Percentiles rank a stretch among this genome's conserved stretches.
These are phyloP conservation scores for Automeris io DNA, from an alignment of 2,888 invertebrate species.

Conservation along the genomic window DNA sequence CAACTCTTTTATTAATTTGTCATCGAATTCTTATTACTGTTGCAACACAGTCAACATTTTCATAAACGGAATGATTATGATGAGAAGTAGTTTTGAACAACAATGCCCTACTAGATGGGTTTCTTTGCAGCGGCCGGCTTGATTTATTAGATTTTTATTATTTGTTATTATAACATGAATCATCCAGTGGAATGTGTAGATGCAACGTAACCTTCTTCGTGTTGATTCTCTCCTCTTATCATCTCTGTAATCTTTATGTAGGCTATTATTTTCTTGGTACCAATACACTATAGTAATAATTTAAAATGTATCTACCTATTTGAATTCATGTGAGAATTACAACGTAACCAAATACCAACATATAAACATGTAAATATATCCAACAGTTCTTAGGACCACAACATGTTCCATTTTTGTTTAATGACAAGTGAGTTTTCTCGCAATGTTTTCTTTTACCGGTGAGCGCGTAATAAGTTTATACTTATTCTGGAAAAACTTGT, in stretches of 20 bases:
- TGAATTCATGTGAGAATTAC: neutral
- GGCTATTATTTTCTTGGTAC: neutral
- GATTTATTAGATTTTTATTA: slow-evolving; percentile 5
- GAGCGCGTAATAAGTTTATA: too few relatives aligned
- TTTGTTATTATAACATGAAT: slow-evolving; percentile 8
- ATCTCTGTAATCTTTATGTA: neutral
- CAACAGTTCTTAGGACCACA: too few relatives aligned
- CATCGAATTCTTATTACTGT: slow-evolving; percentile 16
- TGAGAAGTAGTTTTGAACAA: slow-evolving; percentile 1
- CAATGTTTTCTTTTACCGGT: too few relatives aligned
- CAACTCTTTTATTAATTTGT: slow-evolving; percentile 21
- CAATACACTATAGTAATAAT: neutral
- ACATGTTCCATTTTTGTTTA: too few relatives aligned
- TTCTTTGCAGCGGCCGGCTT: neutral
- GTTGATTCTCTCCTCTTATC: neutral
- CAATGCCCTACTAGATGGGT: neutral
- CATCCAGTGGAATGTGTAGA: slow-evolving; percentile 5
- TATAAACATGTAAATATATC: too few relatives aligned
- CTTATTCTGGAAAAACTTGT: too few relatives aligned
- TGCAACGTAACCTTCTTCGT: slow-evolving; percentile 6
- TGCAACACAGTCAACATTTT: neutral
- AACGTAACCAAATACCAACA: too few relatives aligned
- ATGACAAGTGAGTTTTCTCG: too few relatives aligned
- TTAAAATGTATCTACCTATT: neutral
- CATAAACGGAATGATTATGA: neutral